Evolutionary conservation across 2,888 invertebrate species (phyloP).

Genomic region (Galerucella calmariensis): DNA sequence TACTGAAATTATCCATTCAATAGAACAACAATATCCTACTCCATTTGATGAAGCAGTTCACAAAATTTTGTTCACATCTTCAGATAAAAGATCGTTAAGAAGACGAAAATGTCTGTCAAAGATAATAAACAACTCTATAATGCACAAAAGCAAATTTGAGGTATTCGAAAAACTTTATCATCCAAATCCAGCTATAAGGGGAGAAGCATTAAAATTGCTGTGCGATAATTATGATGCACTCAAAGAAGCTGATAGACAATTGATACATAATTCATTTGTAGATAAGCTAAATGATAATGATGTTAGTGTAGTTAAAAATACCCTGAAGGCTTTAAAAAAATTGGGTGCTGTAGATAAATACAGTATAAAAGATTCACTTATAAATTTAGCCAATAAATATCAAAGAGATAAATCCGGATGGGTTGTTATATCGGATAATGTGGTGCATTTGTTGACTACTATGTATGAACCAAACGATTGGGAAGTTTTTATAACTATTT

Average conservation of each 20-base stretch:
- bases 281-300: constrained; percentile 77
- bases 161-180: constrained; percentile 81
- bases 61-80: constrained; percentile 64
- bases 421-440: constrained; percentile 59
- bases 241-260: constrained; percentile 68
- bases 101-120: constrained; percentile 53
- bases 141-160: constrained; percentile 55
- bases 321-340: constrained; percentile 64
- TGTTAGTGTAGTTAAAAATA: constrained; percentile 70
- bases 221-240: constrained; percentile 68
- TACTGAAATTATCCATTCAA: constrained; percentile 66
- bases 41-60: constrained; percentile 78
- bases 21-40: constrained; percentile 78
- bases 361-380: constrained; percentile 65
- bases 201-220: constrained; percentile 75
- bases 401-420: constrained; percentile 59
- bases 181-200: constrained; percentile 73
- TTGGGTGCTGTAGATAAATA: constrained; percentile 43
- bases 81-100: constrained; percentile 39
- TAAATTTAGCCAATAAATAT: constrained; percentile 67
- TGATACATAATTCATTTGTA: constrained; percentile 73
- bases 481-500: constrained; percentile 69
- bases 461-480: constrained; percentile 65
- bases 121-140: constrained; percentile 52
- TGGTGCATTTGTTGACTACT: constrained; percentile 50